Conservation (phyloP, 2,113 vertebrate species). For the Psilopsiagon aymara region DNA sequence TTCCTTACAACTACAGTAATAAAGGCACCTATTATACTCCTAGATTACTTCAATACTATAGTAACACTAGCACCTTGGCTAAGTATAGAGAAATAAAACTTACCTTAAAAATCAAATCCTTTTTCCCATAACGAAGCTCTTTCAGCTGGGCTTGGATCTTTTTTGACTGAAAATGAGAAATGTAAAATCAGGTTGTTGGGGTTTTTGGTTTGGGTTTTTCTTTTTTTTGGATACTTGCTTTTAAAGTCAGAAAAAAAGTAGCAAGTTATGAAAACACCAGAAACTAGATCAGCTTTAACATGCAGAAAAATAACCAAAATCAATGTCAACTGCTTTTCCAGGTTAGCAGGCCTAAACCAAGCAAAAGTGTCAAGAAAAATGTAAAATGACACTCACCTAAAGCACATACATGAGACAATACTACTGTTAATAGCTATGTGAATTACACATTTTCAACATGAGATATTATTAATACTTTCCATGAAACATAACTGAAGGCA, state of each 20-base stretch:
- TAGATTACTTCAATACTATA: not conserved
- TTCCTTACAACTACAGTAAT: not conserved
- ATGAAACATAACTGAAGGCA: not conserved
- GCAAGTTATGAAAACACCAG: not conserved
- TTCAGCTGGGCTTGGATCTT: conserved; percentile 98
- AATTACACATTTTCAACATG: not conserved
- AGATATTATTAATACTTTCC: not conserved
- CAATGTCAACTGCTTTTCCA: not conserved
- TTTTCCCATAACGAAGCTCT: conserved; percentile 97
- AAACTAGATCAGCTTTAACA: not conserved
- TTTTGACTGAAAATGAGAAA: conserved; percentile 90
- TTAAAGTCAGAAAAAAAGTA: not conserved
- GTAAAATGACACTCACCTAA: not conserved
- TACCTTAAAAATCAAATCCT: conserved; percentile 99
- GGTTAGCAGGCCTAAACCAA: not conserved
- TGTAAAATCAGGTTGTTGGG: conserved; percentile 62
- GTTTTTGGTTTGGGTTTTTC: not conserved
- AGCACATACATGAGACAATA: not conserved
- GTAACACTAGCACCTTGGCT: not conserved
- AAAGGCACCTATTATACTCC: not conserved
- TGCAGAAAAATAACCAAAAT: not conserved
- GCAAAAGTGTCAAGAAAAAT: not conserved
- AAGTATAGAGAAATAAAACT: conserved; percentile 50
- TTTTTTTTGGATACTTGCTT: conserved; percentile 67
- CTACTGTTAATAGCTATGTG: not conserved